Percentiles rank a stretch among this genome's conserved stretches.
These are phyloP conservation scores for Thryonomys swinderianus DNA, from an alignment of 2,113 vertebrate genomes.

Conservation along the genomic window DNA sequence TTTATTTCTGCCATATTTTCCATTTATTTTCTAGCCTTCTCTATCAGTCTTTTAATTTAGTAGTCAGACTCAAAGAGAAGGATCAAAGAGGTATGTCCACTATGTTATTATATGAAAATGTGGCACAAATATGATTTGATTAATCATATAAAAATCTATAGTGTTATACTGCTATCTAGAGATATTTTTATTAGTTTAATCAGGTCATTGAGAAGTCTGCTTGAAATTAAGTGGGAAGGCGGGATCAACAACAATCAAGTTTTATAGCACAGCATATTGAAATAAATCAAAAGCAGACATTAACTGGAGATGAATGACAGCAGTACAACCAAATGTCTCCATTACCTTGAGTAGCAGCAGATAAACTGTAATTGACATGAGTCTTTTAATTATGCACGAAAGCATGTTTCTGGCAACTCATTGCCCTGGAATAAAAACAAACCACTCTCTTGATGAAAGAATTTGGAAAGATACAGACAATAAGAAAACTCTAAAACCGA, in stretches of 20 bases:
- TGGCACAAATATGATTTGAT: background rate
- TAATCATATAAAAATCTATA: constrained; percentile 26
- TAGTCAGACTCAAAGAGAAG: background rate
- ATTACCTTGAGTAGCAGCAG: background rate
- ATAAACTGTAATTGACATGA: constrained; percentile 59
- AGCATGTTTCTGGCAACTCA: constrained; percentile 33
- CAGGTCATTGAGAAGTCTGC: constrained; percentile 20
- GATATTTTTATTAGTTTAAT: constrained; percentile 49
- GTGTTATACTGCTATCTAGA: background rate
- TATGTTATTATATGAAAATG: background rate
- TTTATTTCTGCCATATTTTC: background rate
- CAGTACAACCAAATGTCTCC: constrained; percentile 25
- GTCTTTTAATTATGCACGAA: constrained; percentile 54
- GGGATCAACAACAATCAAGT: constrained; percentile 52
- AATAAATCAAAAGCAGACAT: constrained; percentile 60
- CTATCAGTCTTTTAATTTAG: background rate
- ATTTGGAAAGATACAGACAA: background rate
- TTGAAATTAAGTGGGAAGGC: constrained; percentile 61
- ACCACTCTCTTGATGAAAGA: constrained; percentile 31
- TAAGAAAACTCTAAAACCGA: background rate
- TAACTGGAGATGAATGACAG: constrained; percentile 51
- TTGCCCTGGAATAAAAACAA: constrained; percentile 52
- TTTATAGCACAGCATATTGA: constrained; percentile 50
- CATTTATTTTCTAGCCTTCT: background rate
- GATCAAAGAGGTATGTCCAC: background rate